Conservation (phyloP, 2,113 vertebrate species). For the Acrocephalus kingi region DNA sequence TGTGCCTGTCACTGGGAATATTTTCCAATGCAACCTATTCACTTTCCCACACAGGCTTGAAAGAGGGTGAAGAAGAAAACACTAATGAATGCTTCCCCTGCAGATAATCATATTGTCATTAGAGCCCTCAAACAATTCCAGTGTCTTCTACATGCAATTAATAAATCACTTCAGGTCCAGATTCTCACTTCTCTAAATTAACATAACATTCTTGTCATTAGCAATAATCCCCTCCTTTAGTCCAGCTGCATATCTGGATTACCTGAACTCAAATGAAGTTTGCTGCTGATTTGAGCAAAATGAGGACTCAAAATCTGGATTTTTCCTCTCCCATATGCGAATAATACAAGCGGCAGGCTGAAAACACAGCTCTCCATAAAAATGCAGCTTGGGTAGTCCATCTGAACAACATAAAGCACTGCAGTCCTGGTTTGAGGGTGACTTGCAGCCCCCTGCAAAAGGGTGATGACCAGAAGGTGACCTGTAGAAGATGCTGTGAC, state of each 20-base stretch:
- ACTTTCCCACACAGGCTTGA: not conserved
- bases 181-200: not conserved
- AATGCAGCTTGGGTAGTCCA: not conserved
- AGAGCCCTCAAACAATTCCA: not conserved
- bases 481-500: not conserved
- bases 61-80: slow-evolving; percentile 21
- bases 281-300: not conserved
- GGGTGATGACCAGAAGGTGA: not conserved
- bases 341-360: not conserved
- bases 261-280: not conserved
- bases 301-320: not conserved
- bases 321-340: not conserved
- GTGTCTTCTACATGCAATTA: not conserved
- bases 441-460: not conserved
- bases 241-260: not conserved
- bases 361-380: not conserved
- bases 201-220: not conserved
- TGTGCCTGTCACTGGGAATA: not conserved
- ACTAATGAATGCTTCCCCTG: not conserved
- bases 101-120: slow-evolving; percentile 10
- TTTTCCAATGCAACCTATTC: not conserved
- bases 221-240: not conserved
- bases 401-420: not conserved
- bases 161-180: not conserved
- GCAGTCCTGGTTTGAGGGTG: not conserved